A percentile compares a stretch with the other conserved stretches of the same genome.
Evolutionary conservation across 2,888 invertebrate genomes (phyloP).

Genomic region (Caenorhabditis imperialis): DNA sequence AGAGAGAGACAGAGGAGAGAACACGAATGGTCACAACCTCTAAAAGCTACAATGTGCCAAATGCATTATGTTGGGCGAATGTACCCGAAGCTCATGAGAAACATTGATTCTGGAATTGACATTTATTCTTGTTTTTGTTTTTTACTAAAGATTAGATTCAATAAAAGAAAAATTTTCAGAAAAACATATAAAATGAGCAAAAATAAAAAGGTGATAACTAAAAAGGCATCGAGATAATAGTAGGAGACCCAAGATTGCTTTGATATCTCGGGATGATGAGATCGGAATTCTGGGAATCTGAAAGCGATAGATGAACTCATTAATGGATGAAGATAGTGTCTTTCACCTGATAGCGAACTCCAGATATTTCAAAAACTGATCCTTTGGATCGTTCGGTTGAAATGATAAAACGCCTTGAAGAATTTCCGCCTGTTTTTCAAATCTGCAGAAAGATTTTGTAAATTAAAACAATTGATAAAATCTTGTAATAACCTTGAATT

Average conservation of each 20-base stretch:
- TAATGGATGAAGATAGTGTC: no score
- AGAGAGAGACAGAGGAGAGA: no score
- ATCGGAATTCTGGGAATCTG: slow-evolving; percentile 38
- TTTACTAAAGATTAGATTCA: no score
- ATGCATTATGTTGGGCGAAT: no score
- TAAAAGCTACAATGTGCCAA: no score
- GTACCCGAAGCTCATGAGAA: no score
- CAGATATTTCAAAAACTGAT: slow-evolving; percentile 29
- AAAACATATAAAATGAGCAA: background rate
- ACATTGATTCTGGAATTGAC: no score
- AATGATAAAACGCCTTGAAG: slow-evolving; percentile 18
- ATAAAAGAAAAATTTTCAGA: background rate
- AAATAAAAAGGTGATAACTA: background rate
- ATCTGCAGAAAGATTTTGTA: background rate
- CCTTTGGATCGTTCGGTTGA: slow-evolving; percentile 45
- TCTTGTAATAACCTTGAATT: slow-evolving; percentile 7
- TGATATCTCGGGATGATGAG: slow-evolving; percentile 18
- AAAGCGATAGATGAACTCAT: background rate
- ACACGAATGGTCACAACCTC: no score
- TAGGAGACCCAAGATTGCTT: slow-evolving; percentile 19
- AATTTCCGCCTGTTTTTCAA: no score
- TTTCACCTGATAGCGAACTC: slow-evolving; percentile 37
- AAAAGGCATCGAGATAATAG: slow-evolving; percentile 38
- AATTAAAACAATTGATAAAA: no score
- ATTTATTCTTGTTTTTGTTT: no score